These are phyloP conservation scores for Trichopria drosophilae DNA, from an alignment of 2,888 invertebrate species.

Conservation along the genomic window DNA sequence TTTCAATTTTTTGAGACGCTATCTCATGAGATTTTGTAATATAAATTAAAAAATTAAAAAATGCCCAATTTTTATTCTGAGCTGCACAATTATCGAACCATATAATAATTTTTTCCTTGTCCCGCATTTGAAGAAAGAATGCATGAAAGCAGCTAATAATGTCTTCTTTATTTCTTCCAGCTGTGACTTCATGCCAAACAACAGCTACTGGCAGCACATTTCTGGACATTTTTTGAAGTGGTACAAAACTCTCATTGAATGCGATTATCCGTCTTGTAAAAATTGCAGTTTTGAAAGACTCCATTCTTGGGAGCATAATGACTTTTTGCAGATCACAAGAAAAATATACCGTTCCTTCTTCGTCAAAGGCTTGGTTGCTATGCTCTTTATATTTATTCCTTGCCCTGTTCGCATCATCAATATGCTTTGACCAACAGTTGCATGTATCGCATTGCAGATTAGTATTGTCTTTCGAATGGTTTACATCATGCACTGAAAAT, in stretches of 20 bases:
- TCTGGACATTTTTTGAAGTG: slow-evolving; percentile 1
- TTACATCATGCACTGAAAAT: neutral
- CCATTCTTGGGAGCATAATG: slow-evolving; percentile 13
- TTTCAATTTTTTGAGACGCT: slow-evolving; percentile 3
- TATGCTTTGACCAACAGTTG: slow-evolving; percentile 17
- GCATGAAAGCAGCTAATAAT: slow-evolving; percentile 7
- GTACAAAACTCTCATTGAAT: slow-evolving; percentile 16
- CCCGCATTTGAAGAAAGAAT: slow-evolving; percentile 5
- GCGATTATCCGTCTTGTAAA: slow-evolving; percentile 9
- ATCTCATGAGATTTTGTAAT: slow-evolving; percentile 9
- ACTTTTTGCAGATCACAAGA: slow-evolving; percentile 13
- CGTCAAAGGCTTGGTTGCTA: neutral
- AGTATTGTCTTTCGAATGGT: neutral
- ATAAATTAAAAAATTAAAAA: slow-evolving; percentile 10
- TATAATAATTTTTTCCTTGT: slow-evolving; percentile 3
- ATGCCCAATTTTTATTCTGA: slow-evolving; percentile 17
- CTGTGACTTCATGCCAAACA: slow-evolving; percentile 14
- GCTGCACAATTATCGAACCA: slow-evolving; percentile 16
- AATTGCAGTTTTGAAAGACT: slow-evolving; percentile 1
- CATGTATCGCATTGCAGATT: slow-evolving; percentile 8
- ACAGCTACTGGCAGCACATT: neutral
- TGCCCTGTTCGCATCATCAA: neutral
- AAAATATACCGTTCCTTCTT: neutral
- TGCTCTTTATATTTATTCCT: slow-evolving; percentile 2
- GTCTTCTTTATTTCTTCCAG: slow-evolving; percentile 16